These are phyloP conservation scores for Hyperopisus bebe DNA, from an alignment of 2,113 vertebrate species.

Conservation along the genomic window DNA sequence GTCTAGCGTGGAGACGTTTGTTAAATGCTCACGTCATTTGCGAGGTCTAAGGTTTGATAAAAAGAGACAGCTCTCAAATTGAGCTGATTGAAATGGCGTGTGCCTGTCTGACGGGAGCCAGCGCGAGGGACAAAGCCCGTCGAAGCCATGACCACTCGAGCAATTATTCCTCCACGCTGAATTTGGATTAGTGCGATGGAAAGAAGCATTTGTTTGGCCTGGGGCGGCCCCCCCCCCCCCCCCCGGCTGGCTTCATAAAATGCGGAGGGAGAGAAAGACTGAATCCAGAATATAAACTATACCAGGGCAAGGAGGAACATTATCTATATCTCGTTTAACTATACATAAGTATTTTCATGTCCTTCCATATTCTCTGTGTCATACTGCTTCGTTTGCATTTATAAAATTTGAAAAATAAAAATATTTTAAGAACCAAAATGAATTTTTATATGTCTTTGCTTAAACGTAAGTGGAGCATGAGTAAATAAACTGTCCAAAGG, in stretches of 20 bases:
- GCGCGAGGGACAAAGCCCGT: conserved; percentile 95
- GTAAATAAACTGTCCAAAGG: neutral
- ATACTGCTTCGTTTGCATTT: neutral
- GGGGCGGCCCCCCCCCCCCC: conserved; percentile 84
- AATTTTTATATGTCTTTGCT: neutral
- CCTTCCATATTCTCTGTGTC: neutral
- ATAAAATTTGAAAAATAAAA: neutral
- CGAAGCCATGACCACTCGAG: conserved; percentile 97
- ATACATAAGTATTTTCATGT: neutral
- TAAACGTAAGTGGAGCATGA: neutral
- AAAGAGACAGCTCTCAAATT: conserved; percentile 79
- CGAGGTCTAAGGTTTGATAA: conserved; percentile 79
- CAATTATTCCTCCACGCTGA: conserved; percentile 99
- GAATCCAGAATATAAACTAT: conserved; percentile 80
- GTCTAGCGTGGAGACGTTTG: conserved; percentile 60
- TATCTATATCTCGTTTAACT: conserved; percentile 32
- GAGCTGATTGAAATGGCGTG: conserved; percentile 98
- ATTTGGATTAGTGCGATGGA: conserved; percentile 99
- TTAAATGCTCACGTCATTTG: conserved; percentile 67
- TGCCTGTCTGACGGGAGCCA: conserved; percentile 98
- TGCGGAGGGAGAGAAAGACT: conserved; percentile 74
- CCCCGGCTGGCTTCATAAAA: conserved; percentile 88
- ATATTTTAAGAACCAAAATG: neutral
- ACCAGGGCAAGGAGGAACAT: conserved; percentile 54
- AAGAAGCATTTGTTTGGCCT: conserved; percentile 99